phyloP scores from a whole-genome alignment of 2,113 vertebrate species.

The Chrysemys picta region DNA sequence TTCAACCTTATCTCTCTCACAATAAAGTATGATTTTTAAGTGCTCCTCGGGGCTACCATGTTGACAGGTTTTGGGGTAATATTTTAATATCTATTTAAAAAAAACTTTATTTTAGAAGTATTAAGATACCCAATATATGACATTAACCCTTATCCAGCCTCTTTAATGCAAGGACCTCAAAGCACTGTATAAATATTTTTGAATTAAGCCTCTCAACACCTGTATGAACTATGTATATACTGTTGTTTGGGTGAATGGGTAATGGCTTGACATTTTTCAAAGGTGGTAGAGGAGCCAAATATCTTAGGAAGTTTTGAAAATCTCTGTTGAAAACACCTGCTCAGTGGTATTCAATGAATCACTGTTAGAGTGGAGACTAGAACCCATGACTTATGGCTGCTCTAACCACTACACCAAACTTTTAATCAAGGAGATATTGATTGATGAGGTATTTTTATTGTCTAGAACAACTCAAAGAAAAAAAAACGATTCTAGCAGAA shows the following conservation, averaged over 20 bases:
- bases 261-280: not conserved
- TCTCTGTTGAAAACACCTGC: not conserved
- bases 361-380: slow-evolving; percentile 17
- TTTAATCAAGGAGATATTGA: not conserved
- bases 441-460: slow-evolving; percentile 52
- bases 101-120: not conserved
- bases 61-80: not conserved
- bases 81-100: not conserved
- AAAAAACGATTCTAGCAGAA: not conserved
- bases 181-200: not conserved
- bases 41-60: not conserved
- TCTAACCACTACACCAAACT: not conserved
- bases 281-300: slow-evolving; percentile 2
- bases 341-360: not conserved
- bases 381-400: not conserved
- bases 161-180: not conserved
- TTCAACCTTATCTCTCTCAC: not conserved
- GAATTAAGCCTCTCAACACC: not conserved
- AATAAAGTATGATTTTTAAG: not conserved
- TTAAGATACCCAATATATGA: not conserved
- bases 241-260: not conserved
- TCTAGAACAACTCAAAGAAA: slow-evolving; percentile 30
- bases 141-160: not conserved
- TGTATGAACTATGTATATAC: not conserved
- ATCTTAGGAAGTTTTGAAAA: slow-evolving; percentile 2